Evolutionary conservation across 2,797 vertebrate genomes (phyloP), one percentile per base, ranked within the genome.

Genomic region (Microctenopoma lineatum): DNA sequence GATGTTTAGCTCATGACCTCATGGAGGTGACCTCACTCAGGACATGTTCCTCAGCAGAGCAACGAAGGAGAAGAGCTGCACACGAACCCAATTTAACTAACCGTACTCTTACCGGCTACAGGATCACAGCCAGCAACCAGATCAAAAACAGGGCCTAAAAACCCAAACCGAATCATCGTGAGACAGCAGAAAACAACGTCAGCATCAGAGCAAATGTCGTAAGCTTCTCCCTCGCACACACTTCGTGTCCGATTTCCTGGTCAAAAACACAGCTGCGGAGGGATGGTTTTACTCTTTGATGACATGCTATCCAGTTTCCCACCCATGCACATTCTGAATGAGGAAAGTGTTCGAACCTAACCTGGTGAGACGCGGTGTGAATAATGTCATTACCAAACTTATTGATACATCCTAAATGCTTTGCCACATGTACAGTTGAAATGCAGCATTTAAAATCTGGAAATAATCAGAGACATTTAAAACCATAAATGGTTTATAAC

Each of bases 1-100:
- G 87, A 93, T 94, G 86, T 92, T 90, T 90, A 77, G 84, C 76
- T 82, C 78, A 88, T 94, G 91, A 93, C 87, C 83, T 93, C 84
- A 91, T 86, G 58, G 77, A 80, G 66, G 83, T 92, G 92, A 93
- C 89, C 87, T 92, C 89, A 91, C 73, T 84, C 77, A 73, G 81
- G 89, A 80, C 85, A 84, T 86, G 89, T 82, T 88, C 81, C 80
- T 79, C 56, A 13, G 52, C 57, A 77, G 78, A 80, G 59, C 58
- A 63, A 53, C 82, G 60, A n/a, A n/a, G 68, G 77, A 46, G 78
- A 76, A 52, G 67, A 79, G 74, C 69, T 78, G 58, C 58, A 44
- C 77, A 58, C 41, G 47, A 85, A 76, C 63, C 58, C 55, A 48
- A 13, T 81, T 79, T 29, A 84, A 82, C 81, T 66, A 75, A 84